Conservation (phyloP, 2,113 vertebrate species). For the Melanotaenia duboulayi region DNA sequence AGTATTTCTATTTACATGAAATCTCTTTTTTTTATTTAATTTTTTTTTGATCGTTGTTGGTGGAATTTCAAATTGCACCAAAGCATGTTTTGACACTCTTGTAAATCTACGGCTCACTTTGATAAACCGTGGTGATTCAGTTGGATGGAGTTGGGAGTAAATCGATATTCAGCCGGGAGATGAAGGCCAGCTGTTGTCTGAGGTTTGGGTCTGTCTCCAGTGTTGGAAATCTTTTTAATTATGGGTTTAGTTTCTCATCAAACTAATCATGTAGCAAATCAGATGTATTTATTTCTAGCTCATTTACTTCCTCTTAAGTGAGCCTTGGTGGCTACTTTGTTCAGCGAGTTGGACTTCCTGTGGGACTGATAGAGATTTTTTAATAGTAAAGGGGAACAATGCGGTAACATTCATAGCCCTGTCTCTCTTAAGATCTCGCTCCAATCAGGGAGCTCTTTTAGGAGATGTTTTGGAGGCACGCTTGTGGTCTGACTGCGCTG, state of each 20-base stretch:
- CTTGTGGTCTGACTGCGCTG: constrained; percentile 9
- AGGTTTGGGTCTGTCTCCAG: constrained; percentile 53
- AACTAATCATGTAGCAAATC: constrained; percentile 60
- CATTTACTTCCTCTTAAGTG: constrained; percentile 58
- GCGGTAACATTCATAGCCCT: background rate
- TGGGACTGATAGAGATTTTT: constrained; percentile 11
- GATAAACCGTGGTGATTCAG: constrained; percentile 13
- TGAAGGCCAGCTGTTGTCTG: constrained; percentile 58
- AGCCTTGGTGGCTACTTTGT: constrained; percentile 50
- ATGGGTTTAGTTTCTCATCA: constrained; percentile 69
- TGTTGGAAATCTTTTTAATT: constrained; percentile 67
- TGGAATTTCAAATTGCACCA: constrained; percentile 23
- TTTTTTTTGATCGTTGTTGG: constrained; percentile 12
- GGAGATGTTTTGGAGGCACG: background rate
- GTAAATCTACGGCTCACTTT: constrained; percentile 27
- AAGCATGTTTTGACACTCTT: constrained; percentile 47
- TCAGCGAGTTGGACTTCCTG: constrained; percentile 46
- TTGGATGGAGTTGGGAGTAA: constrained; percentile 26
- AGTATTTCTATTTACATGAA: too few species aligned
- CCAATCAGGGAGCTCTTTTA: constrained; percentile 28
- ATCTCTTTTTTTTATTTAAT: background rate
- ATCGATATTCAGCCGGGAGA: constrained; percentile 48
- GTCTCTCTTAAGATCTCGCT: background rate
- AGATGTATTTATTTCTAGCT: constrained; percentile 59
- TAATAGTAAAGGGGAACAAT: background rate